These are phyloP conservation scores for Arrhamphus sclerolepis DNA, from an alignment of 2,797 vertebrate species.

Conservation along the genomic window DNA sequence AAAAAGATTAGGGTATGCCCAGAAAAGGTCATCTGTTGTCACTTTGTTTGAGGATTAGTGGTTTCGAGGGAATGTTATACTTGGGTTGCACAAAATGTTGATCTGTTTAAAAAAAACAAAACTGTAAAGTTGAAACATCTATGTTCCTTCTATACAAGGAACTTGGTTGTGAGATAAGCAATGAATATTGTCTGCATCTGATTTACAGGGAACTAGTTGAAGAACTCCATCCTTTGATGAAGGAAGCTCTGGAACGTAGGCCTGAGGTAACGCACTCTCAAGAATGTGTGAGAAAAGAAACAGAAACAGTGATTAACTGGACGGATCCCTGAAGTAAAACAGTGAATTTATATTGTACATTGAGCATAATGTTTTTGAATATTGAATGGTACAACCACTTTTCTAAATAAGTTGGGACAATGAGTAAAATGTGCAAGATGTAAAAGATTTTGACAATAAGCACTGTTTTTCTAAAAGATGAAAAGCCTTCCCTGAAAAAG, in stretches of 20 bases:
- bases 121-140: not conserved
- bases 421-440: too few species aligned
- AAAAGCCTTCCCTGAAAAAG: too few species aligned
- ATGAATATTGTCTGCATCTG: constrained; percentile 23
- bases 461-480: too few species aligned
- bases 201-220: constrained; percentile 86
- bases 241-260: constrained; percentile 95
- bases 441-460: too few species aligned
- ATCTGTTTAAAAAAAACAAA: constrained; percentile 15
- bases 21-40: constrained; percentile 34
- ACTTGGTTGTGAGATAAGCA: not conserved
- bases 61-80: constrained; percentile 33
- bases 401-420: too few species aligned
- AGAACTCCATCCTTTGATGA: constrained; percentile 98
- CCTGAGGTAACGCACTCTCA: constrained; percentile 76
- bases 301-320: too few species aligned
- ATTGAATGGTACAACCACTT: too few species aligned
- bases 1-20: constrained; percentile 40
- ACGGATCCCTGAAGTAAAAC: too few species aligned
- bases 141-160: not conserved
- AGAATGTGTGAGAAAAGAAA: not conserved
- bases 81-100: constrained; percentile 23
- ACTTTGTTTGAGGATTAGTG: constrained; percentile 32
- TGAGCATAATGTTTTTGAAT: too few species aligned
- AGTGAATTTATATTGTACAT: too few species aligned